Evolutionary conservation across 2,888 invertebrate genomes (phyloP), one percentile per base, ranked within the genome.

Genomic region (Stictocephala bisonia): DNA sequence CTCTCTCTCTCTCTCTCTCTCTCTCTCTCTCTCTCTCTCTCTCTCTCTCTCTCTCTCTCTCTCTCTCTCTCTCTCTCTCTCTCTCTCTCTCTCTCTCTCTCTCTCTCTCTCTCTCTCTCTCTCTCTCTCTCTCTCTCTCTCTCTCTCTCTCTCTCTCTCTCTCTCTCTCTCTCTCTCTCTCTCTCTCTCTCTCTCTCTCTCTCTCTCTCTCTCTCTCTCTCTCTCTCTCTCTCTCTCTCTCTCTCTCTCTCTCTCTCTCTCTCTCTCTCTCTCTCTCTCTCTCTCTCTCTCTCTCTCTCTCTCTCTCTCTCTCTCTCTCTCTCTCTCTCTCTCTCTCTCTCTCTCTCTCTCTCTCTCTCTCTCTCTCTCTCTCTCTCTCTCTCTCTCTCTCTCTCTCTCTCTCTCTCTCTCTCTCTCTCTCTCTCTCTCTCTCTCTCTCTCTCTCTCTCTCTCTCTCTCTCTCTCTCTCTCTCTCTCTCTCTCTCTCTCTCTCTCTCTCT

Each of bases 21-120:
- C 64, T 50, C 18, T 44, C 41, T 41, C n/a, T 3, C 15, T n/a
- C 41, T 64, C 24, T 35, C 26, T 41, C 64, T 50, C 18, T 44
- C 41, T 41, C n/a, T 3, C 15, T n/a, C 41, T 64, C 24, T 35
- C 26, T 41, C 64, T 50, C 18, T 44, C 41, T 41, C n/a, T 3
- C 15, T n/a, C 41, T 64, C 24, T 35, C 26, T 41, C 64, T 50
- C 18, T 44, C 41, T 41, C n/a, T 3, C 15, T n/a, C 41, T 64
- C 24, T 35, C 26, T 41, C 64, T 50, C 18, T 44, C 41, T 41
- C n/a, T 3, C 15, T n/a, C 41, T 64, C 24, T 35, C 26, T 41
- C 64, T 50, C 18, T 44, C 41, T 41, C n/a, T 3, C 15, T n/a
- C 41, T 64, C 24, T 35, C 26, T 41, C 64, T 50, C 18, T 44